Base-by-base conservation (phyloP, 2,797 vertebrate species). In the Podarcis siculus region DNA sequence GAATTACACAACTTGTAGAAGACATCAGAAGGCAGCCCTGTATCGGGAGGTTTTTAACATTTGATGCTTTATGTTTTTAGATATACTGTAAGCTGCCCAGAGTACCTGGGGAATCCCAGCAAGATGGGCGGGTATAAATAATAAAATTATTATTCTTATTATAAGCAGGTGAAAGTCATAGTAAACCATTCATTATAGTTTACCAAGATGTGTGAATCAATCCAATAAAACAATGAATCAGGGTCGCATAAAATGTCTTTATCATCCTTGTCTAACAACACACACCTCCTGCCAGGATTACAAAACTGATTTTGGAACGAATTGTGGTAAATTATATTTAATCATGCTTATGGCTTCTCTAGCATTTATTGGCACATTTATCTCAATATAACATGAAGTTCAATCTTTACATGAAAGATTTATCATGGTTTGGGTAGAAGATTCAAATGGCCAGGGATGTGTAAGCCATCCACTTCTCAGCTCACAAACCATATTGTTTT, bases 311-410 rank as follows among this genome's bases (percentile, higher is more conserved):
- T 66, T 30, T 90, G 32, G 85, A 91, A 8, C 49, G 58, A 71
- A 90, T 35, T 37, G 37, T 6, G 17, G 79, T 84, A 71, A 64
- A 83, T 67, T 87, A 32, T 58, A 30, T 87, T 92, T 84, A 80
- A 90, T 84, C n/a, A n/a, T 0, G 1, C 37, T 78, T 73, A 23
- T 30, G 8, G 23, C 80, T 90, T 90, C 37, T 85, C 37, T 82
- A 82, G 45, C 64, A 90, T 92, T 92, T 79, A 86, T 87, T 90
- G 87, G 2, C 21, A 5, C 6, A 3, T 37, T 82, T 45, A 3
- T 84, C 90, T 92, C n/a, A 87, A 30, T 79, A 85, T 25, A 35
- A 19, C 49, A 66, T 89, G 86, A 58, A 93, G 89, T 39, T 82
- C 32, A 87, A 8, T 88, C 32, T 32, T 2, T 80, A 19, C 83